phyloP scores from a whole-genome alignment of 2,888 invertebrate genomes.

The Gnatocerus cornutus region DNA sequence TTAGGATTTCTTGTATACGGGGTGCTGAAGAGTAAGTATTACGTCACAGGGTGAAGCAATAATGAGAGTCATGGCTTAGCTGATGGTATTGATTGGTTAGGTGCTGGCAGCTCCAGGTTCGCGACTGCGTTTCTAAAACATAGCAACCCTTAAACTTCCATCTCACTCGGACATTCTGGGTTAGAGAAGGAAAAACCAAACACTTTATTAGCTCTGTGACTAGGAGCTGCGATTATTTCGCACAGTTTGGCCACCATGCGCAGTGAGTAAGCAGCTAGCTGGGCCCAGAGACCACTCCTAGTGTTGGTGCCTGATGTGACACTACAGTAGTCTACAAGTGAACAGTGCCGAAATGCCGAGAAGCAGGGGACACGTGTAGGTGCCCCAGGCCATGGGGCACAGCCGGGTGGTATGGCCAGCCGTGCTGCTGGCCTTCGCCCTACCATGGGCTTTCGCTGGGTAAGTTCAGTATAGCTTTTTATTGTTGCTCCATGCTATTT shows the following conservation, averaged over 20 bases:
- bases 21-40: conserved; percentile 62
- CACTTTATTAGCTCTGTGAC: conserved; percentile 35
- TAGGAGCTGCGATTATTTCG: conserved; percentile 67
- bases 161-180: conserved; percentile 43
- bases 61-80: conserved; percentile 64
- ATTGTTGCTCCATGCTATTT: conserved; percentile 12
- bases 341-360: conserved; percentile 67
- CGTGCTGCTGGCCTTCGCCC: conserved; percentile 74
- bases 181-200: conserved; percentile 51
- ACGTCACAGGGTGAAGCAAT: conserved; percentile 66
- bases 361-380: conserved; percentile 72
- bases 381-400: conserved; percentile 70
- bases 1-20: conserved; percentile 7
- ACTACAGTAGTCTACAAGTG: conserved; percentile 67
- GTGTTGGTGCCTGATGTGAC: conserved; percentile 69
- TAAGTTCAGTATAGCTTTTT: conserved; percentile 64
- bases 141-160: conserved; percentile 64
- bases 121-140: conserved; percentile 67
- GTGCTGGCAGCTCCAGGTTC: conserved; percentile 72
- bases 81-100: conserved; percentile 69
- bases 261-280: conserved; percentile 65
- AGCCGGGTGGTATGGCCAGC: conserved; percentile 74
- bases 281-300: conserved; percentile 70
- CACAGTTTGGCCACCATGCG: conserved; percentile 67
- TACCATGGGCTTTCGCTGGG: conserved; percentile 71